These are phyloP conservation scores for Therioaphis trifolii DNA, from an alignment of 2,888 invertebrate species.

Conservation along the genomic window DNA sequence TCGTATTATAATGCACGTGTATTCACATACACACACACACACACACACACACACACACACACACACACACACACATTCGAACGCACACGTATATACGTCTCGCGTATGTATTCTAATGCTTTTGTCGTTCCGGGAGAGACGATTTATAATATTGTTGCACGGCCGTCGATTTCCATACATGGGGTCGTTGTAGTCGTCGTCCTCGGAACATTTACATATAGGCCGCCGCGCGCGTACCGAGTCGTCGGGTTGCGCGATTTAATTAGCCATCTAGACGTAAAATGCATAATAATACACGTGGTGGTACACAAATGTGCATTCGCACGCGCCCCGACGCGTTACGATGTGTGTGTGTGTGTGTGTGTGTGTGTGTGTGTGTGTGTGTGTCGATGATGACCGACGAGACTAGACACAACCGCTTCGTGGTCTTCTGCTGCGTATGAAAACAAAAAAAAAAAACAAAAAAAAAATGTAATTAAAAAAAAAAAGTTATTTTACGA, in stretches of 20 bases:
- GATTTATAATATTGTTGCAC: conserved; percentile 38
- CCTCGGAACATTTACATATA: conserved; percentile 18
- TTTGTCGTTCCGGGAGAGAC: conserved; percentile 31
- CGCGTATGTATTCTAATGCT: conserved; percentile 36
- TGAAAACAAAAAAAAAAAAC: background rate
- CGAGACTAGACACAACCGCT: too few relatives aligned
- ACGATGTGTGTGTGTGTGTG: too few relatives aligned
- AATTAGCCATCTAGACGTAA: conserved; percentile 38
- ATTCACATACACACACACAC: background rate
- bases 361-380: too few relatives aligned
- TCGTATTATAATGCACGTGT: conserved; percentile 13
- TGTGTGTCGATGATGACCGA: too few relatives aligned
- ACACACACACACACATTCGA: too few relatives aligned
- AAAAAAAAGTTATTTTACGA: too few relatives aligned
- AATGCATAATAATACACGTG: conserved; percentile 11
- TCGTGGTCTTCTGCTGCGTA: too few relatives aligned
- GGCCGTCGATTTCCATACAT: conserved; percentile 44
- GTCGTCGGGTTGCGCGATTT: conserved; percentile 42
- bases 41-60: too few relatives aligned
- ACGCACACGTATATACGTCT: too few relatives aligned
- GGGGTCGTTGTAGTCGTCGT: background rate
- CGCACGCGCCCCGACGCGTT: background rate
- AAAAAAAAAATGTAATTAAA: background rate
- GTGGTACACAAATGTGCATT: too few relatives aligned
- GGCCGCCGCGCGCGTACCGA: too few relatives aligned